Base-by-base conservation (phyloP, 2,113 vertebrate species). In the Upupa epops region DNA sequence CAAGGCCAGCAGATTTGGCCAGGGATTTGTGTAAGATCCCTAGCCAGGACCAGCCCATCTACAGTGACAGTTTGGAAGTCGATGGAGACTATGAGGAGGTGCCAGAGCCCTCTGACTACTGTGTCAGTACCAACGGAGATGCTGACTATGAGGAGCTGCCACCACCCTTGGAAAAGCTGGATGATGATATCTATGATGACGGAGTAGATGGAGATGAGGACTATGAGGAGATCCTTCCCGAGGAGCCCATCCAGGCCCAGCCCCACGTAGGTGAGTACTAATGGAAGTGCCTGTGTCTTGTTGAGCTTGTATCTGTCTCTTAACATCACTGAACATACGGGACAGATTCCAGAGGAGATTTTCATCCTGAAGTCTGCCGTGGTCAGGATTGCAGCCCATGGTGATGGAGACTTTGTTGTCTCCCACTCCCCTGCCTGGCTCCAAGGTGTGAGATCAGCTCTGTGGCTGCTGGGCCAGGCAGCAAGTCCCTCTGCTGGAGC, bases 71-170 rank as follows among this genome's bases (percentile, higher is more conserved):
- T 45, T 4, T 88, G 8, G 97, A 95, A 5, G 46, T 20, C 1
- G 15, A 37, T 28, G 97, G 82, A 60, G 98, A 98, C 18, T 99
- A 99, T 16, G 98, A 99, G 64, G 98, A 98, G 17, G 74, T 98
- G 12, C 93, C 18, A 6, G 92, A 94, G 29, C 48, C 70, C 18
- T 58, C 55, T 24, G 87, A 74, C 51, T 82, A 84, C 42, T 87
- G 63, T 15, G 85, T 94, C 10, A 56, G 83, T 31, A 15, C 21
- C 59, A 72, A 8, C 36, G 92, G 78, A 54, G 92, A 79, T 5
- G 97, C 92, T 31, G 94, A 96, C 21, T 96, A 95, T n/a, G 94
- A 92, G 74, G 95, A 95, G 64, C 74, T 98, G 14, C 94, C 26
- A 12, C 89, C 87, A 26, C 28, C 83, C 1, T 9, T 17, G 40